phyloP scores from a whole-genome alignment of 2,888 invertebrate genomes.

The Brachycybe producta region DNA sequence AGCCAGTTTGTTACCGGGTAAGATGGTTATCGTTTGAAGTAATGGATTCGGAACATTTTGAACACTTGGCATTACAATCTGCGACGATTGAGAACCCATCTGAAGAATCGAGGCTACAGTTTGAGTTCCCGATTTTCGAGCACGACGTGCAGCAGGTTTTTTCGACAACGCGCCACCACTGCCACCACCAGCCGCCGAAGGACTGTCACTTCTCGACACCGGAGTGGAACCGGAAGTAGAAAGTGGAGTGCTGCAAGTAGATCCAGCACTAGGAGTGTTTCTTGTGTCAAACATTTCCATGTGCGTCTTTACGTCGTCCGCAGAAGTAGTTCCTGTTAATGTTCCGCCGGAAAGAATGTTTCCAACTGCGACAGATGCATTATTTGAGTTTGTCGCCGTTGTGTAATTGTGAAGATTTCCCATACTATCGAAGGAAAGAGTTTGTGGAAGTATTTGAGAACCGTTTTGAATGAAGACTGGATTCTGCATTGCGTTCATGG shows the following conservation, averaged over 20 bases:
- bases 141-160: slow-evolving; percentile 31
- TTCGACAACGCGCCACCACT: slow-evolving; percentile 11
- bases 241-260: slow-evolving; percentile 24
- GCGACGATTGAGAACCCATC: slow-evolving; percentile 25
- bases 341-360: neutral
- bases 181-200: slow-evolving; percentile 16
- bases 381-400: neutral
- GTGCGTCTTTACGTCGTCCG: too few relatives aligned
- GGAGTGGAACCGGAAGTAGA: slow-evolving; percentile 24
- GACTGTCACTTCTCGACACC: slow-evolving; percentile 21
- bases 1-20: slow-evolving; percentile 49
- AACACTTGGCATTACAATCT: slow-evolving; percentile 14
- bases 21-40: slow-evolving; percentile 37
- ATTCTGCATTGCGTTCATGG: slow-evolving; percentile 25
- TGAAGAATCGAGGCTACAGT: slow-evolving; percentile 48
- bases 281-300: slow-evolving; percentile 21
- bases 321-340: slow-evolving; percentile 10
- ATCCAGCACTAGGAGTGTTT: slow-evolving; percentile 22
- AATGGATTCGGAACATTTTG: slow-evolving; percentile 16
- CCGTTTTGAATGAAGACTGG: slow-evolving; percentile 25
- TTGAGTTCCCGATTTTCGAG: slow-evolving; percentile 54
- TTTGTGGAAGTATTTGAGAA: slow-evolving; percentile 9
- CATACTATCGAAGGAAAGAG: slow-evolving; percentile 12
- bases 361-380: slow-evolving; percentile 5
- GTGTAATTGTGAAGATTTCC: slow-evolving; percentile 13